phyloP scores from a whole-genome alignment of 2,113 vertebrate species.

The Scolopax mira region DNA sequence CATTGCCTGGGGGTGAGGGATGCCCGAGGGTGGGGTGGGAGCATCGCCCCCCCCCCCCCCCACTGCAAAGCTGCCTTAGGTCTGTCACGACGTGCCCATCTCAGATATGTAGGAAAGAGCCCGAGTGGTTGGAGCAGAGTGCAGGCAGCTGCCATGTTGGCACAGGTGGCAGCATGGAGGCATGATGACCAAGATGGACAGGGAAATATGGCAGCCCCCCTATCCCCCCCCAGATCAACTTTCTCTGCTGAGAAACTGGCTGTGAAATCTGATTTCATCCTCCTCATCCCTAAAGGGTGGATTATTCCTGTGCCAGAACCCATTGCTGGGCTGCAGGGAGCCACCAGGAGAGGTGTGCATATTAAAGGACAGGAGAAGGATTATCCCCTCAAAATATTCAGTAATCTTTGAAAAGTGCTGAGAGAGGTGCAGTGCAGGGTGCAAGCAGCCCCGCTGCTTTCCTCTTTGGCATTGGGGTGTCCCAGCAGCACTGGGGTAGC shows the following conservation, averaged over 20 bases:
- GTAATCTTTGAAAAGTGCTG: background rate
- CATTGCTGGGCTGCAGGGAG: background rate
- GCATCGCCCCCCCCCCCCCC: background rate
- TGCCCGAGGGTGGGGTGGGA: background rate
- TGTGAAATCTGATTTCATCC: background rate
- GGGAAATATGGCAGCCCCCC: background rate
- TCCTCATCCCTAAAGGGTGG: background rate
- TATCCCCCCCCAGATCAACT: too few species aligned
- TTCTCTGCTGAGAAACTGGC: background rate
- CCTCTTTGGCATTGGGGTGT: background rate
- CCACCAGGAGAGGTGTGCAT: fast-evolving
- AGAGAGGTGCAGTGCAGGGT: background rate
- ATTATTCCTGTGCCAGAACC: fast-evolving
- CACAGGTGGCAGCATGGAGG: fast-evolving
- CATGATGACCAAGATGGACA: background rate
- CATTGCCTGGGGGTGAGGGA: background rate
- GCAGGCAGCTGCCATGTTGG: background rate
- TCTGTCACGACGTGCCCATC: too few species aligned
- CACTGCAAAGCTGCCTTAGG: background rate
- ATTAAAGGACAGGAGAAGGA: background rate
- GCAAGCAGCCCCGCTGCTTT: background rate
- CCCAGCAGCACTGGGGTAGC: background rate
- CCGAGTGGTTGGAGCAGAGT: fast-evolving
- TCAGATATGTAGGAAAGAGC: background rate
- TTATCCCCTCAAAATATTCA: background rate